Conservation (phyloP, 2,113 vertebrate species). For the Benitochromis conjunctus region DNA sequence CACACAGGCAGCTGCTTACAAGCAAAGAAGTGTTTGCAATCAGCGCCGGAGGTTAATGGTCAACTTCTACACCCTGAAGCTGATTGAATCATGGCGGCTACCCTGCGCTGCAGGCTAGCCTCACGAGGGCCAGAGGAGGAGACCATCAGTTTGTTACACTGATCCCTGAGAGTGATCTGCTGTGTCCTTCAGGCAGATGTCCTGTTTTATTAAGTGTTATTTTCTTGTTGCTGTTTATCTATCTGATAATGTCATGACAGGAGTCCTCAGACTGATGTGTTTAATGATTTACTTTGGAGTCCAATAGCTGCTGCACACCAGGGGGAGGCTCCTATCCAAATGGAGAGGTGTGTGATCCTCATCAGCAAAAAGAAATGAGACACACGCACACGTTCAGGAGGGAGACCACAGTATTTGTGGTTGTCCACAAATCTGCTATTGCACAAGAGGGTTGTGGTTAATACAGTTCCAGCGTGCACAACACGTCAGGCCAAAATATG, state of each 20-base stretch:
- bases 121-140: not conserved
- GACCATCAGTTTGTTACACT: not conserved
- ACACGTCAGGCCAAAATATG: not conserved
- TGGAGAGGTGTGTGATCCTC: not conserved
- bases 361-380: not conserved
- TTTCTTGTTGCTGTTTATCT: not conserved
- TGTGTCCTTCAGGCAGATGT: not conserved
- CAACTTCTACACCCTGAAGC: slow-evolving; percentile 44
- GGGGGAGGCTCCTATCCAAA: not conserved
- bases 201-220: not conserved
- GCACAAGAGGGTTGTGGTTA: not conserved
- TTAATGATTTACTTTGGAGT: slow-evolving; percentile 58
- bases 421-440: not conserved
- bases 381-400: not conserved
- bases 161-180: not conserved
- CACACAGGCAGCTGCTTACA: slow-evolving; percentile 14
- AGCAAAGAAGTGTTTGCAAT: slow-evolving; percentile 52
- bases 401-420: not conserved
- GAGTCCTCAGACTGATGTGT: not conserved
- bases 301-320: slow-evolving; percentile 12
- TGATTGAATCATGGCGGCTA: slow-evolving; percentile 1
- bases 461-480: not conserved
- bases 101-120: not conserved
- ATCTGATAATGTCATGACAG: not conserved
- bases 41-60: slow-evolving; percentile 71